Evolutionary conservation across 2,888 invertebrate genomes (phyloP), one percentile per base, ranked within the genome.

Genomic region (Dasysyrphus tricinctus): DNA sequence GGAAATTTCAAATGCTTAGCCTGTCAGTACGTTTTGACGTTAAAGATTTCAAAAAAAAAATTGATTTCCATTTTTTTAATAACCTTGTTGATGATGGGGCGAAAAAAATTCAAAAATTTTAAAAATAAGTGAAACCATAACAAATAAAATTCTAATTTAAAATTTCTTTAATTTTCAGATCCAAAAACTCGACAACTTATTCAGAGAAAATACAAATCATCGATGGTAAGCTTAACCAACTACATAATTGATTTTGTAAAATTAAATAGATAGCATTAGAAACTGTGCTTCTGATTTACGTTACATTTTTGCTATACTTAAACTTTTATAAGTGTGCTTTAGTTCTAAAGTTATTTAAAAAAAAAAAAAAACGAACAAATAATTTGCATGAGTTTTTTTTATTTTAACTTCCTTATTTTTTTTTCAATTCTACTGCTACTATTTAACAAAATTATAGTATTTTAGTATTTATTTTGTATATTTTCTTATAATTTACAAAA

Each of bases 111-210:
- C n/a, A n/a, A n/a, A n/a, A n/a, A n/a, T n/a, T n/a, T n/a, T n/a
- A n/a, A n/a, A n/a, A n/a, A n/a, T n/a, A n/a, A n/a, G n/a, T n/a
- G n/a, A n/a, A n/a, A n/a, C n/a, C n/a, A n/a, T n/a, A n/a, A n/a
- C n/a, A n/a, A n/a, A n/a, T n/a, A n/a, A n/a, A n/a, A n/a, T n/a
- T n/a, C n/a, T n/a, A n/a, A n/a, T n/a, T 32, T 32, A 32, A 24
- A 32, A 32, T 32, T 32, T 32, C 7, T 32, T 32, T 32, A 37
- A 59, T 24, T 54, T 75, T 59, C 94, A 99, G 99, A 99, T 96
- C 98, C 98, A 88, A 98, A 99, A 94, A 98, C 97, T 89, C 95
- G 98, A 91, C 97, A 99, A 94, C 96, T 99, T 90, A 96, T 98
- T 91, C 98, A 98, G 93, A 95, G 99, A 92, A 98, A 97, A 94